phyloP scores from a whole-genome alignment of 1,140 invertebrate genomes.

The Notospermus geniculatus region DNA sequence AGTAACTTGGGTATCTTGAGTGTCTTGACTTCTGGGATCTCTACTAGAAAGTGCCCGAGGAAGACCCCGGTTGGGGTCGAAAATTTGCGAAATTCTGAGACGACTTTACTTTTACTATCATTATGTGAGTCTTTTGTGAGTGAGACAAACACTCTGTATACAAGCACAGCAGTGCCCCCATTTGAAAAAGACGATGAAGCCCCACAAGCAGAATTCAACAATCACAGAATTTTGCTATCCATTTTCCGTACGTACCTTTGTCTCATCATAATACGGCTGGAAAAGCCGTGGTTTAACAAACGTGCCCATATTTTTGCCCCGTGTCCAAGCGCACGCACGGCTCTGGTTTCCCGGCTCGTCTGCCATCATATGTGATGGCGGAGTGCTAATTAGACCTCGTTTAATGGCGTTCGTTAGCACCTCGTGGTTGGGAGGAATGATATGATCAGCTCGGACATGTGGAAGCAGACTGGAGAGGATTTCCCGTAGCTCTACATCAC shows the following conservation, averaged over 20 bases:
- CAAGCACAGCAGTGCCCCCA: constrained; percentile 10
- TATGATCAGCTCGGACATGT: constrained; percentile 83
- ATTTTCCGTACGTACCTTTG: constrained; percentile 70
- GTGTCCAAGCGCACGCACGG: constrained; percentile 80
- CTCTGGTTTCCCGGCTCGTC: constrained; percentile 54
- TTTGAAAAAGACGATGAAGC: too few relatives aligned
- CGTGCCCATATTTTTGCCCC: constrained; percentile 74
- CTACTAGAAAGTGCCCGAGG: too few relatives aligned
- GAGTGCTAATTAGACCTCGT: constrained; percentile 79
- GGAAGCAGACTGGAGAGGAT: constrained; percentile 79
- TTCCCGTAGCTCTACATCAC: constrained; percentile 83
- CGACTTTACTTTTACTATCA: too few relatives aligned
- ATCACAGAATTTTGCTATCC: too few relatives aligned
- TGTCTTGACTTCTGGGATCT: too few relatives aligned
- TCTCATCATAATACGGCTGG: constrained; percentile 91
- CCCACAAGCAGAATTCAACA: too few relatives aligned
- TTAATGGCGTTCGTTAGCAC: constrained; percentile 72
- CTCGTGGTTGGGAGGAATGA: constrained; percentile 82
- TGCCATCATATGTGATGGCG: constrained; percentile 83
- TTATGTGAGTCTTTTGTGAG: too few relatives aligned
- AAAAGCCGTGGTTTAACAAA: constrained; percentile 85
- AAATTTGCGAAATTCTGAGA: too few relatives aligned
- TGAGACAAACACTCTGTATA: background rate
- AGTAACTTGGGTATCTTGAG: too few relatives aligned
- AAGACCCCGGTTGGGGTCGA: too few relatives aligned